phyloP scores from a whole-genome alignment of 2,888 invertebrate genomes.

The Micoletzkya japonica region DNA sequence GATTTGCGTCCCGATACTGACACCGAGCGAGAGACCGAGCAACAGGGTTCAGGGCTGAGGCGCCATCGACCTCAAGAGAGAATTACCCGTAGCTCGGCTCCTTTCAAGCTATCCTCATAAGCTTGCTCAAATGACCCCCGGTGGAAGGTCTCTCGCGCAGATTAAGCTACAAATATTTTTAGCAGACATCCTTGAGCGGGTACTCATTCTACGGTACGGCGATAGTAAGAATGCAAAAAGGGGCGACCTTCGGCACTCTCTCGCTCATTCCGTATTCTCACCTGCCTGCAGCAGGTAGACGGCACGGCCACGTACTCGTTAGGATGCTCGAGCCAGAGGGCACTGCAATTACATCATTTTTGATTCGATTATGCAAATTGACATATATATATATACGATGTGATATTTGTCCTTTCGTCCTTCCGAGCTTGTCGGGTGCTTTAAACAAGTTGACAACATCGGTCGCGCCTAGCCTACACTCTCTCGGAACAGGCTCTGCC shows the following conservation, averaged over 20 bases:
- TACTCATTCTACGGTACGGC: too few species aligned
- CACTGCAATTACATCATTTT: not conserved
- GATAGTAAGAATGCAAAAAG: too few species aligned
- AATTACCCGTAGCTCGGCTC: not conserved
- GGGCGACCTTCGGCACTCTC: too few species aligned
- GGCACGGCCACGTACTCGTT: constrained; percentile 39
- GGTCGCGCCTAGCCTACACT: too few species aligned
- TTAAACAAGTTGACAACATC: too few species aligned
- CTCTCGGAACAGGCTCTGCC: too few species aligned
- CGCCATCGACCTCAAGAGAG: constrained; percentile 35
- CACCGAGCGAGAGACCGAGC: constrained; percentile 49
- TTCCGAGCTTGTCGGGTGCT: too few species aligned
- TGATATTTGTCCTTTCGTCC: too few species aligned
- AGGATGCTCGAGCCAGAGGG: constrained; percentile 14
- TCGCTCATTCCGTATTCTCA: too few species aligned
- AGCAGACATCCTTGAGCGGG: too few species aligned
- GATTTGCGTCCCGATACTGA: constrained; percentile 46
- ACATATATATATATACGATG: too few species aligned
- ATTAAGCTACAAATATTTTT: not conserved
- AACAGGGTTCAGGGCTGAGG: constrained; percentile 49
- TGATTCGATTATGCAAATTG: not conserved
- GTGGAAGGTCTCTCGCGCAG: not conserved
- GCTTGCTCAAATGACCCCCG: not conserved
- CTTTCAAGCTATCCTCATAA: not conserved
- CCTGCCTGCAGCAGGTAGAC: constrained; percentile 49